phyloP scores from a whole-genome alignment of 2,797 vertebrate species.

The Coccyzus lansbergi region DNA sequence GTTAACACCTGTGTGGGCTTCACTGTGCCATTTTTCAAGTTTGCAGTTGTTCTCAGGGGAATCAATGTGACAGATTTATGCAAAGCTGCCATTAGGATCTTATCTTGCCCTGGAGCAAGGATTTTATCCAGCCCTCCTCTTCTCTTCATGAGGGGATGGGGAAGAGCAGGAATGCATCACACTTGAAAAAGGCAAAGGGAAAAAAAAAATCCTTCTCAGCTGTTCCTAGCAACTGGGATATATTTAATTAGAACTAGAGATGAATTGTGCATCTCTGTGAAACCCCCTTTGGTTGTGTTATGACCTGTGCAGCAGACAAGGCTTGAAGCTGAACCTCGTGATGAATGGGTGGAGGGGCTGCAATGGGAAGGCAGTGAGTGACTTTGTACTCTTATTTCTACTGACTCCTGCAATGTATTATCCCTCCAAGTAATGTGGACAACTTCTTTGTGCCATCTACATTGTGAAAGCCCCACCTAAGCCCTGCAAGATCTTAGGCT shows the following conservation, averaged over 20 bases:
- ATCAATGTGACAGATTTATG: conserved; percentile 68
- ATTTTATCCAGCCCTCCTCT: conserved; percentile 37
- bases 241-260: conserved; percentile 36
- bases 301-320: background rate
- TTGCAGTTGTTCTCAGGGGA: conserved; percentile 45
- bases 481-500: background rate
- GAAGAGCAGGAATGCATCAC: conserved; percentile 9
- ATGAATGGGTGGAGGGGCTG: background rate
- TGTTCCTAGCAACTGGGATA: conserved; percentile 48
- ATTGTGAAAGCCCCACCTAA: background rate
- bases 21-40: conserved; percentile 41
- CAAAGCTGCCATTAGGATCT: conserved; percentile 33
- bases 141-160: background rate
- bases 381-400: background rate
- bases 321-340: background rate
- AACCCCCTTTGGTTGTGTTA: background rate
- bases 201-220: conserved; percentile 41
- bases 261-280: background rate
- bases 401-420: background rate
- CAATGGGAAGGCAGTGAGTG: background rate
- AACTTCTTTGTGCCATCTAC: background rate
- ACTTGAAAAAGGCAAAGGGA: background rate
- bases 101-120: conserved; percentile 49
- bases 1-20: conserved; percentile 41
- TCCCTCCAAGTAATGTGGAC: background rate